Evolutionary conservation across 2,113 vertebrate genomes (phyloP), one percentile per base, ranked within the genome.

Genomic region (Oxygymnocypris stewartii): DNA sequence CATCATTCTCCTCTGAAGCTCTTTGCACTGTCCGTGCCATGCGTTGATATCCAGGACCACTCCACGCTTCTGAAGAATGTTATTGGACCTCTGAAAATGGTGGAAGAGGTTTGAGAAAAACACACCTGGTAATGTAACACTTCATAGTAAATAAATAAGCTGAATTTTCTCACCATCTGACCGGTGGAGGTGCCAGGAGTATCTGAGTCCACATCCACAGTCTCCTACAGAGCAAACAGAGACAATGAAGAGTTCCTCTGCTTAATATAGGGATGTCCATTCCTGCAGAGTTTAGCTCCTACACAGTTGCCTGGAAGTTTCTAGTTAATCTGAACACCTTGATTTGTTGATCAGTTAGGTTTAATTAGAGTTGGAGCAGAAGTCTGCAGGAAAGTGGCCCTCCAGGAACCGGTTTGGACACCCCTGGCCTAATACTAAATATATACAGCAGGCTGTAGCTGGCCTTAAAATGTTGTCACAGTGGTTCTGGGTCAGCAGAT

Each of bases 141-240:
- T 79, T 84, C 20, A 35, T 42, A n/a, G 40, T 42, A 42, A 42
- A 20, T 23, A 1, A 16, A 82, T 23, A 40, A 69, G 49, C 5
- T 49, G 13, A 69, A 18, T 65, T 8, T 84, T 95, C 95, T 96
- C 86, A 98, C 97, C 88, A 91, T 92, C 89, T 95, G 96, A 90
- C 97, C 97, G 87, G 97, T 92, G 51, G 98, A 99, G 28, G 98
- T 99, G 86, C 98, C 97, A 16, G 98, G 98, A 84, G 95, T 97
- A 1, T 99, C 98, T 7, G 98, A 99, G 93, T 99, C 98, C 54
- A 98, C 92, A 11, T 98, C 96, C 31, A 96, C 92, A 79, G 95
- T 96, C 86, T 92, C 94, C 90, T 87, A 71, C 67, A 65, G 20
- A 86, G 10, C 9, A 75, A 63, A 57, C 59, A 86, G 40, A 79